Base-by-base conservation (phyloP, 2,888 invertebrate genomes). In the Taphrorychus bicolor region DNA sequence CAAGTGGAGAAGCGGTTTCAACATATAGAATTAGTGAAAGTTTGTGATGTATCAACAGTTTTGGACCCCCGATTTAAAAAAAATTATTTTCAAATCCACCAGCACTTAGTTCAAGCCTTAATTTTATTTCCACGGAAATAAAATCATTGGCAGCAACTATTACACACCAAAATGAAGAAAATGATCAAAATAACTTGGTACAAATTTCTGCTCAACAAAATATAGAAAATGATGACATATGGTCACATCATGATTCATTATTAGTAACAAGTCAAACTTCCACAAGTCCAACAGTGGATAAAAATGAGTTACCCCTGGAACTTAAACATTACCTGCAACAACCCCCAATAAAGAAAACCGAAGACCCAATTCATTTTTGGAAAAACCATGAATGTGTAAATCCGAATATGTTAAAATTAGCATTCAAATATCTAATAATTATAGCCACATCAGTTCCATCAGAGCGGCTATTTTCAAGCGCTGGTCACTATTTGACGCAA, bases 31-130 rank as follows among this genome's bases (percentile, higher is more conserved):
- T 16, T 16, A 17, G 53, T 53, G n/a, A 21, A 53, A 22, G n/a
- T n/a, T 53, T 23, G 21, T 11, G 53, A 21, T 23, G 18, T 53
- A n/a, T 11, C 24, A 3, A 53, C 53, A 22, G 3, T 53, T 14
- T 53, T 53, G 16, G 22, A 53, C 23, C 53, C 53, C 3, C 53
- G 21, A 9, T 53, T 9, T 16, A 53, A 51, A 51, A 53, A 53
- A 53, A 19, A n/a, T 21, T 14, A 19, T 5, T 53, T 53, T 16
- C 21, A 22, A 23, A 53, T 16, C 21, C 53, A 22, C 5, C 23
- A n/a, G 53, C 53, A 4, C 24, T 21, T 21, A 19, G 18, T 51
- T 18, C 17, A 17, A 23, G 22, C 21, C 21, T 53, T 53, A 9
- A 53, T 19, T 23, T 32, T 32, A 32, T 32, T 11, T 32, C 32